Percentiles rank a stretch among this genome's conserved stretches.
Evolutionary conservation across 1,140 invertebrate species (phyloP).

Genomic region (Belonocnema kinseyi): DNA sequence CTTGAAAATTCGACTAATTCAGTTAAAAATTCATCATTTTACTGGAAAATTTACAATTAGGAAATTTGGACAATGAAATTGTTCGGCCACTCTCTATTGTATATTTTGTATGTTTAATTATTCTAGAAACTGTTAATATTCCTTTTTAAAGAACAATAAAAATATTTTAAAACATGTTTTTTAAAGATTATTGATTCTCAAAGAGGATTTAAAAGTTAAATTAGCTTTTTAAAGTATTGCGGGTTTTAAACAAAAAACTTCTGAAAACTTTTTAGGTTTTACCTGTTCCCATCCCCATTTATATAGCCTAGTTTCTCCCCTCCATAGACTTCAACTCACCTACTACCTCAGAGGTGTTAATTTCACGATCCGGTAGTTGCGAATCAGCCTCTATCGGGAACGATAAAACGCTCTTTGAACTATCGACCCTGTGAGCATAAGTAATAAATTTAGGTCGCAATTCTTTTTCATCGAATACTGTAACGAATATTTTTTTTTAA

Average conservation of each 20-base stretch:
- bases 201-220: no score
- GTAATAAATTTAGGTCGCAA: slow-evolving; percentile 39
- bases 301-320: slow-evolving; percentile 48
- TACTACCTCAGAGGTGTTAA: slow-evolving; percentile 26
- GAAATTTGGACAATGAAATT: no score
- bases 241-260: background rate
- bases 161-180: no score
- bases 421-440: background rate
- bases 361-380: slow-evolving; percentile 24
- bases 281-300: background rate
- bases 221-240: no score
- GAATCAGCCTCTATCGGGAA: slow-evolving; percentile 1
- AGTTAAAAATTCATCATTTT: no score
- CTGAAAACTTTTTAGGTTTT: background rate
- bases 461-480: background rate
- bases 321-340: slow-evolving; percentile 25
- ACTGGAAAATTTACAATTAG: no score
- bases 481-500: background rate
- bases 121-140: no score
- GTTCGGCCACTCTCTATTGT: no score
- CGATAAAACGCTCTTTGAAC: background rate
- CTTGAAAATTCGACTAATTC: no score
- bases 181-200: no score
- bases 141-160: no score
- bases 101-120: no score